phyloP scores from a whole-genome alignment of 2,888 invertebrate species.

The Pharmacophagus antenor region DNA sequence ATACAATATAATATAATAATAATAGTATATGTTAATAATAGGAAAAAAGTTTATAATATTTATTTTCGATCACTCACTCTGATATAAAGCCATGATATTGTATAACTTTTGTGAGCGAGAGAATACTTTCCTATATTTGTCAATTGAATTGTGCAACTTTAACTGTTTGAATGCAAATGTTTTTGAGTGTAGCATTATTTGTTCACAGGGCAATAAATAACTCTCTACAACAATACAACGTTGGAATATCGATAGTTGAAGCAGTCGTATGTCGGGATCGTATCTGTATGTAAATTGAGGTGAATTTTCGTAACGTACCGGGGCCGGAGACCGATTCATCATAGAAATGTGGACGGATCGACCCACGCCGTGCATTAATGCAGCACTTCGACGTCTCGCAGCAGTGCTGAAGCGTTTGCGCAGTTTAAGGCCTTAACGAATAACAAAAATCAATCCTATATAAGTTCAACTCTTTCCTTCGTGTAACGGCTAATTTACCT shows the following conservation, averaged over 20 bases:
- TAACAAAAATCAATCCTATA: too few relatives aligned
- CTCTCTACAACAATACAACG: conserved; percentile 55
- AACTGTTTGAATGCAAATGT: neutral
- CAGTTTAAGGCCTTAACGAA: conserved; percentile 33
- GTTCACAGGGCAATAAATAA: conserved; percentile 59
- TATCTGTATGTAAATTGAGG: conserved; percentile 73
- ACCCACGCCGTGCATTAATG: conserved; percentile 68
- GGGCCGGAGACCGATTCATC: conserved; percentile 72
- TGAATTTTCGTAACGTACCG: conserved; percentile 71
- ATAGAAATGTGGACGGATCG: conserved; percentile 75
- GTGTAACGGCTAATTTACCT: too few relatives aligned
- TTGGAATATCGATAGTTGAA: conserved; percentile 46
- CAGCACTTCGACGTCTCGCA: conserved; percentile 56
- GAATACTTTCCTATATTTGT: neutral
- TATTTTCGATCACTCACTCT: too few relatives aligned
- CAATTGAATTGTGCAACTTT: neutral
- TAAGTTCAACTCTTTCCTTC: too few relatives aligned
- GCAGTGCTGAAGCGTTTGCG: conserved; percentile 36
- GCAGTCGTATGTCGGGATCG: conserved; percentile 51
- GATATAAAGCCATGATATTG: too few relatives aligned
- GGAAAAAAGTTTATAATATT: too few relatives aligned
- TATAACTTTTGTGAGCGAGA: too few relatives aligned
- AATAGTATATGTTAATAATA: too few relatives aligned
- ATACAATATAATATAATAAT: too few relatives aligned
- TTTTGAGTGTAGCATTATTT: conserved; percentile 16